Evolutionary conservation across 1,140 invertebrate genomes (phyloP).

Genomic region (Zaprionus ghesquierei): DNA sequence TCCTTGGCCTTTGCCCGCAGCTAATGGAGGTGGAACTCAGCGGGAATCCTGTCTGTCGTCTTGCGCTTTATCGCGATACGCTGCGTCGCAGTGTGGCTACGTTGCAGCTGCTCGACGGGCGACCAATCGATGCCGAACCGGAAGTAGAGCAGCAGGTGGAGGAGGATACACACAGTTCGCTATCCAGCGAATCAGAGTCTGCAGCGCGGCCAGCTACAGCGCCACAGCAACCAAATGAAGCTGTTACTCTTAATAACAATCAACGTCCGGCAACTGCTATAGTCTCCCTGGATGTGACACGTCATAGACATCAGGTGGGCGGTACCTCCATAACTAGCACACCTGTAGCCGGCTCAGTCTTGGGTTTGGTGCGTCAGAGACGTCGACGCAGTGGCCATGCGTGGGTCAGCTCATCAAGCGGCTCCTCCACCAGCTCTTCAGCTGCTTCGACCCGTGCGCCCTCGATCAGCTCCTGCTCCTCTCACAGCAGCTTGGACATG

Average conservation of each 20-base stretch:
- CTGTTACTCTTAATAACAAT: neutral
- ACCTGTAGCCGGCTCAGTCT: constrained; percentile 70
- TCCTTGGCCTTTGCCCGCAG: constrained; percentile 82
- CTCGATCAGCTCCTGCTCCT: constrained; percentile 57
- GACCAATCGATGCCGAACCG: constrained; percentile 27
- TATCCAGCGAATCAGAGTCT: constrained; percentile 61
- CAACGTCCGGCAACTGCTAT: constrained; percentile 25
- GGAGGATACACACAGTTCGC: constrained; percentile 51
- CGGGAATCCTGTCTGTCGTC: constrained; percentile 82
- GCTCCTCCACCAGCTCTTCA: constrained; percentile 58
- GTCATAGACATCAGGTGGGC: constrained; percentile 20
- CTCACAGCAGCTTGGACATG: constrained; percentile 56
- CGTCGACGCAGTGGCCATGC: constrained; percentile 63
- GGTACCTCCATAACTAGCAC: constrained; percentile 29
- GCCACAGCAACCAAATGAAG: constrained; percentile 9
- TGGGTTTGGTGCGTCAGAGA: constrained; percentile 66
- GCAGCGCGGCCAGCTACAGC: constrained; percentile 56
- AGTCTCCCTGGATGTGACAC: constrained; percentile 35
- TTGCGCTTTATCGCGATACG: constrained; percentile 73
- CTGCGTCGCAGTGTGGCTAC: constrained; percentile 81
- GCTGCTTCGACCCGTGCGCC: constrained; percentile 52
- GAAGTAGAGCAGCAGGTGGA: neutral
- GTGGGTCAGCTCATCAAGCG: constrained; percentile 69
- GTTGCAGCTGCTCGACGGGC: constrained; percentile 82
- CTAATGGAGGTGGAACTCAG: constrained; percentile 82